Base-by-base conservation (phyloP, 1,140 invertebrate species). In the Panagrolaimus sp. region DNA sequence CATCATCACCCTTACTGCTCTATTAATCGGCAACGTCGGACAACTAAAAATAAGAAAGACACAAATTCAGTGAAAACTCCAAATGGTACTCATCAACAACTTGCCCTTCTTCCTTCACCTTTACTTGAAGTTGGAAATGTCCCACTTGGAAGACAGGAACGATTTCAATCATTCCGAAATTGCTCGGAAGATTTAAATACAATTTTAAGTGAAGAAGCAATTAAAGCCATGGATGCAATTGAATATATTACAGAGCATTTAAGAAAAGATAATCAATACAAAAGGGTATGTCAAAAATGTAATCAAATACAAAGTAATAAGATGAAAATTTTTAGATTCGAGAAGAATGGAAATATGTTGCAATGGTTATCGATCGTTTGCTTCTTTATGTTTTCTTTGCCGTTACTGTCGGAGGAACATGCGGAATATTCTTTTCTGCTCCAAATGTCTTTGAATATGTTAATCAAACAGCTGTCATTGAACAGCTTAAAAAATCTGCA, bases 391-490 rank as follows among this genome's bases (percentile, higher is more conserved):
- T 78, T 77, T 98, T 98, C 86, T 94, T 97, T 86, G 88, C 92
- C 63, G 93, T 97, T 15, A 98, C 95, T 38, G 90, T 91, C 24
- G 91, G 90, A 12, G 88, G 88, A n/a, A 77, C 77, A 12, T 70
- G 74, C 43, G 45, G 97, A 94, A 12, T 89, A 95, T 72, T 93
- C 91, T 43, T 98, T 89, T 92, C 96, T 83, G 95, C 96, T 1
- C 95, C 95, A 28, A 93, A 98, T 86, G 97, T 98, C 84, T 98
- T 98, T 85, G 94, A 98, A 86, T 94, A 93, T 83, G 93, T 97
- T 6, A 82, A 80, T 45, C 78, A 80, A 64, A 81, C 78, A 47
- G 24, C 64, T n/a, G 71, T 80, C 26, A 79, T 80, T 24, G 70
- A 80, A 58, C 69, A 73, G 24, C 65, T 79, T 7, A 81, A 75